Evolutionary conservation across 2,113 vertebrate species (phyloP), one percentile per base, ranked within the genome.

Genomic region (Equus quagga): DNA sequence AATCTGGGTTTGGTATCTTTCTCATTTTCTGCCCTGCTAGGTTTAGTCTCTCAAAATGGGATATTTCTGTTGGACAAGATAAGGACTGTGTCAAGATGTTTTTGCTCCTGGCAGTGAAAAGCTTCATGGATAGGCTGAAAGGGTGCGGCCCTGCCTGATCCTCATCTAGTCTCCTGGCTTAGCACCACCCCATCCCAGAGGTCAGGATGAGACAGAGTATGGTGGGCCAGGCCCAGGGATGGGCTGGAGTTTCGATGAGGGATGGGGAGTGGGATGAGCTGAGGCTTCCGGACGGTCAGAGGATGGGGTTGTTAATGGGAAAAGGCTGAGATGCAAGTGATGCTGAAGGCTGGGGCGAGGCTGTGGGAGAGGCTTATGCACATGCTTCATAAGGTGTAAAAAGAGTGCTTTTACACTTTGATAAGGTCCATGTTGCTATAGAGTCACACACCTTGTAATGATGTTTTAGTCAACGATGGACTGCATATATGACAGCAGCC

Each of bases 21-120:
- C 96, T 97, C 93, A 83, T 97, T 98, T 98, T 96, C 97, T 97
- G 92, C 95, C 89, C 58, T 96, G 97, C 56, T 97, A 26, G 69
- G 44, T 92, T 97, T 94, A 56, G 80, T 62, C 92, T 95, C 90
- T 95, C 69, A 65, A 92, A 96, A 92, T 78, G 88, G 91, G 60
- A 89, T 79, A 41, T 80, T 96, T 96, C 79, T 95, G 69, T 65
- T 67, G 62, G 95, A 95, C 64, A 67, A 96, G 97, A 97, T 93
- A 96, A 96, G 69, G 69, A 36, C 12, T 28, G 64, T 89, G 36
- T 92, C 84, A 96, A 76, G 89, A 84, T 90, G 89, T 76, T 91
- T 91, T 89, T 49, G 85, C 93, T 98, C 44, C 6, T 12, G 62
- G 64, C 60, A 49, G 41, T 60, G 73, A 92, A 88, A 87, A 91